Percentiles rank a stretch among this genome's conserved stretches.
phyloP scores from a whole-genome alignment of 2,888 invertebrate genomes.

The Napeogenes inachia region DNA sequence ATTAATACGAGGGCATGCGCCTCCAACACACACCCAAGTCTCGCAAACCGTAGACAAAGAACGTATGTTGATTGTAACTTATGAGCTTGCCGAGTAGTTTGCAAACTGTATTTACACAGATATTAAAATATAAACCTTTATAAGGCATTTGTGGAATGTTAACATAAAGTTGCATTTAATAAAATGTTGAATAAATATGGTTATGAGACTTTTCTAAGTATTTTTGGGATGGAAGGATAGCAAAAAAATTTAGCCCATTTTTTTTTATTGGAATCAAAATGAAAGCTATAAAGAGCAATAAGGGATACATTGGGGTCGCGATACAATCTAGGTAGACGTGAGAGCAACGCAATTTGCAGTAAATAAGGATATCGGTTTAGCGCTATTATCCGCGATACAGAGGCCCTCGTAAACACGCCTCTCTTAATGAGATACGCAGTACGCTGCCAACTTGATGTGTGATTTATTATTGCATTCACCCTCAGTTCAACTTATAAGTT shows the following conservation, averaged over 20 bases:
- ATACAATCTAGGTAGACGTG: conserved; percentile 24
- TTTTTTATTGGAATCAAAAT: conserved; percentile 11
- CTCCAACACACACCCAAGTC: not conserved
- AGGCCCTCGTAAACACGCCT: conserved; percentile 25
- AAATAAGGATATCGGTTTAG: conserved; percentile 75
- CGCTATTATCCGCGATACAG: conserved; percentile 57
- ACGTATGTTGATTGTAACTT: conserved; percentile 13
- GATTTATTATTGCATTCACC: conserved; percentile 2
- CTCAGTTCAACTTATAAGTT: not conserved
- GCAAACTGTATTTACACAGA: conserved; percentile 3
- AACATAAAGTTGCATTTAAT: not conserved
- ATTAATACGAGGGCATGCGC: conserved; percentile 6
- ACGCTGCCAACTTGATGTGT: conserved; percentile 5
- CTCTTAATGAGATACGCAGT: conserved; percentile 24
- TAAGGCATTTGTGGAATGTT: not conserved
- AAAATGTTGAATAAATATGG: not conserved
- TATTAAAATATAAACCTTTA: conserved; percentile 4
- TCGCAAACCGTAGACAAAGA: conserved; percentile 5
- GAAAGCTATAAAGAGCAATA: conserved; percentile 17
- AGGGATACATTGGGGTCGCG: conserved; percentile 16
- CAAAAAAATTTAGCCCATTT: not conserved
- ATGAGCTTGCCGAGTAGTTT: conserved; percentile 3
- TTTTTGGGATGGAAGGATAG: not conserved
- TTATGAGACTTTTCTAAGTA: not conserved
- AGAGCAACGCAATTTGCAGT: conserved; percentile 66